Percentiles rank a stretch among this genome's conserved stretches.
These are phyloP conservation scores for Picus viridis DNA, from an alignment of 2,797 vertebrate species.

Conservation along the genomic window DNA sequence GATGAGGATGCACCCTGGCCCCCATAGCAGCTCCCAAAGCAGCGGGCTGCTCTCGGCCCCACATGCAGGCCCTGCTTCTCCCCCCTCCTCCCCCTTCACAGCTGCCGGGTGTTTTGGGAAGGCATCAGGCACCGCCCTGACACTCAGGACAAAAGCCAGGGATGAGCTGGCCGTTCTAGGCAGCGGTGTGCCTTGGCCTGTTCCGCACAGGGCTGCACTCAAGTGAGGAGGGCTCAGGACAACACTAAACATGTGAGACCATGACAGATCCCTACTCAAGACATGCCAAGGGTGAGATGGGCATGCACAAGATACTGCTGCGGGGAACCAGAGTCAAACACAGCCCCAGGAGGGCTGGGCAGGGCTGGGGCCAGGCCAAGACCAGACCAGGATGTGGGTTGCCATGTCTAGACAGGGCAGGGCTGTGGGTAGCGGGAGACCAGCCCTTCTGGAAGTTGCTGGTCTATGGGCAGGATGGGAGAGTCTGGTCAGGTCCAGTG, in stretches of 20 bases:
- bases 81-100: neutral
- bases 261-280: fast-evolving
- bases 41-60: neutral
- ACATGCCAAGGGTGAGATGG: neutral
- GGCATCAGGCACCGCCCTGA: neutral
- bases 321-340: neutral
- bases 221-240: neutral
- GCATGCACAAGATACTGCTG: neutral
- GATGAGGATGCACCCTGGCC: neutral
- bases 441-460: neutral
- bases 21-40: too few species aligned
- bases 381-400: neutral
- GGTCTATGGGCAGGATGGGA: fast-evolving
- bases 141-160: fast-evolving
- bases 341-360: too few species aligned
- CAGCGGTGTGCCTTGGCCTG: neutral
- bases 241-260: neutral
- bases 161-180: fast-evolving
- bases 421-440: neutral
- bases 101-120: neutral
- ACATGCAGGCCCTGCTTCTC: fast-evolving
- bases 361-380: too few species aligned
- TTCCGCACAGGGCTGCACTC: neutral
- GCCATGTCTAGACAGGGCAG: too few species aligned
- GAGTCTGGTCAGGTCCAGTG: neutral